Percentiles rank a stretch among this genome's conserved stretches.
Conservation (phyloP, 2,113 vertebrate species). For the Hiodon tergisus region DNA sequence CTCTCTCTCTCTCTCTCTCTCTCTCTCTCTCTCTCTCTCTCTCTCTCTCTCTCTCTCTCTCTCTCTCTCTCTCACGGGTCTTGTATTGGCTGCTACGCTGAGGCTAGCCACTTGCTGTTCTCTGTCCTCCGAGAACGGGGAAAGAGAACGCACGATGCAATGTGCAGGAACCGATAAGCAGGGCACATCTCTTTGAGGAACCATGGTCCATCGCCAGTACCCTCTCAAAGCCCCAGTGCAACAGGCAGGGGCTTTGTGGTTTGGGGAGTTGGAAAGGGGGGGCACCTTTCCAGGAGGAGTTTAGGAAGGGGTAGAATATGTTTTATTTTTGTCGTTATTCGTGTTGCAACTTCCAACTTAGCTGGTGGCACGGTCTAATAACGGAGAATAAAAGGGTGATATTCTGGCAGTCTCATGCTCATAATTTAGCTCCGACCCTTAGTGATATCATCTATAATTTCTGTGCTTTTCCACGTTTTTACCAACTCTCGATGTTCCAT, state of each 20-base stretch:
- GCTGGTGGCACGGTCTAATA: conserved; percentile 17
- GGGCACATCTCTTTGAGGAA: conserved; percentile 35
- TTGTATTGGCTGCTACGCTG: too few species aligned
- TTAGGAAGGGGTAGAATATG: background rate
- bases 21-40: too few species aligned
- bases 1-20: too few species aligned
- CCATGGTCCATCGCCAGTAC: conserved; percentile 10
- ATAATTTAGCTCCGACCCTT: background rate
- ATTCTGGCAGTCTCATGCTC: background rate
- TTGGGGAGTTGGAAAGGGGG: background rate
- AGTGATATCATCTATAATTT: background rate
- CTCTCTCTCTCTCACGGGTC: background rate
- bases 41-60: background rate
- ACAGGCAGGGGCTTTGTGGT: background rate
- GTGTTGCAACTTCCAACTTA: conserved; percentile 8
- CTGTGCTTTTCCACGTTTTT: background rate
- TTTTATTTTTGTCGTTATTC: conserved; percentile 14
- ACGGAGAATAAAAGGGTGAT: conserved; percentile 9
- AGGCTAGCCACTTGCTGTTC: background rate
- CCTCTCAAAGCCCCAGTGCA: background rate
- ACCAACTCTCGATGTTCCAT: background rate
- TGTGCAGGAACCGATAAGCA: conserved; percentile 48
- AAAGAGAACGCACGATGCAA: conserved; percentile 33
- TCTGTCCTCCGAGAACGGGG: background rate
- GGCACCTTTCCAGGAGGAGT: background rate